Base-by-base conservation (phyloP, 1,140 invertebrate species). In the Drosophila grimshawi region DNA sequence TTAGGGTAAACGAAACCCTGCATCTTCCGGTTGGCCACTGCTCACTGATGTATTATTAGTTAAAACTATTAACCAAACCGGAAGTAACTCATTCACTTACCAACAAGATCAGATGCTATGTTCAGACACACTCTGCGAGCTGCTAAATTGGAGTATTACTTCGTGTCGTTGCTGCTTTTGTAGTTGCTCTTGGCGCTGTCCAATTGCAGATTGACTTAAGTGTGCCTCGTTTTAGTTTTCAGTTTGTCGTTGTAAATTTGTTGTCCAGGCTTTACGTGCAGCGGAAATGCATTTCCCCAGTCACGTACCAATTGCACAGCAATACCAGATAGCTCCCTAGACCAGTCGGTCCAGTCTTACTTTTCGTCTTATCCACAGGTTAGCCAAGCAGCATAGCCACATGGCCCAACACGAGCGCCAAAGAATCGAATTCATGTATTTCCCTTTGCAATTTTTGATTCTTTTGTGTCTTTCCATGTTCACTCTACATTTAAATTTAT, bases 31-130 rank as follows among this genome's bases (percentile, higher is more conserved):
- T 30, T 49, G 59, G 11, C 11, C 37, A 29, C 48, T 70, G 55
- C 37, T 6, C 41, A 43, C 46, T 57, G 76, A 80, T 88, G 73
- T 75, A 77, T 80, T 88, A 88, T 88, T 75, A 88, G 88, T 88
- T 78, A 74, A 88, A 88, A 88, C 83, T 88, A 83, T 88, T 88
- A 71, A 78, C 70, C 77, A 71, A 88, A 83, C 69, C 83, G 83
- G 83, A 88, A 78, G 83, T 80, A 88, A 88, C 83, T 82, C 83
- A 88, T 88, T 88, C 83, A 80, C 83, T 88, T 88, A 88, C 80
- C 73, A 88, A 78, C 79, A 81, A 86, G 82, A 86, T 86, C 82
- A 86, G 78, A 63, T 65, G 75, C 74, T 78, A 70, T 72, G 51
- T 65, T 49, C 51, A 51, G 35, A 32, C 41, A 53, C 11, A 60